A percentile compares a stretch with the other conserved stretches of the same genome.
phyloP scores from a whole-genome alignment of 2,113 vertebrate genomes.

The Chionomys nivalis region DNA sequence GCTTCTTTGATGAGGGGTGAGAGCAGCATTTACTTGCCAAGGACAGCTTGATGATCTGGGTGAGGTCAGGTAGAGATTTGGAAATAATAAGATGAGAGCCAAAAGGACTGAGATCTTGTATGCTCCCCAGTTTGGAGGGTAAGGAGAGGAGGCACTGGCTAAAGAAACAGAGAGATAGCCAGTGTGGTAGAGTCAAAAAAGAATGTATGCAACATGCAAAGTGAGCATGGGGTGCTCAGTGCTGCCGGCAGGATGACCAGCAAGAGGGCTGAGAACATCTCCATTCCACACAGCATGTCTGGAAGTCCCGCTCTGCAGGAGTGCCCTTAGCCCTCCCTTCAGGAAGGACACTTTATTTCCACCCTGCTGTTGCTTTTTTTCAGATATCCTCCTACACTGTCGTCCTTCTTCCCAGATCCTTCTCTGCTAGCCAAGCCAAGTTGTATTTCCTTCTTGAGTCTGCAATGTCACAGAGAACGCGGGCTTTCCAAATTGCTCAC shows the following conservation, averaged over 20 bases:
- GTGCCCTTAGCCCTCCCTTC: not conserved
- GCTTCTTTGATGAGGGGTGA: not conserved
- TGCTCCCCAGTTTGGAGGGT: not conserved
- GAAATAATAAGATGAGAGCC: not conserved
- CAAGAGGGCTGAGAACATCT: not conserved
- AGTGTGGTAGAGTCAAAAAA: not conserved
- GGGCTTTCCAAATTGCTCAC: conserved; percentile 27
- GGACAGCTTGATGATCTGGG: not conserved
- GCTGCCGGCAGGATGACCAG: not conserved
- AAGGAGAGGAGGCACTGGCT: not conserved
- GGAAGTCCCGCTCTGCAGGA: not conserved
- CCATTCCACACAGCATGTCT: too few relatives aligned
- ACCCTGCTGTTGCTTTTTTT: not conserved
- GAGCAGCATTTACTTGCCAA: too few relatives aligned
- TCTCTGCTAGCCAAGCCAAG: conserved; percentile 7
- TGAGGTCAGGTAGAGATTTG: not conserved
- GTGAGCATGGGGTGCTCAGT: fast-evolving
- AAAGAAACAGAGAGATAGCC: not conserved
- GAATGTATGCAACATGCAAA: fast-evolving
- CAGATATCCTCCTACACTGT: not conserved
- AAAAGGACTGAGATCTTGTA: not conserved
- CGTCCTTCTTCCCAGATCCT: not conserved
- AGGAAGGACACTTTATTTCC: not conserved
- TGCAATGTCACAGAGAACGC: conserved; percentile 14
- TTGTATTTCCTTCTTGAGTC: conserved; percentile 48